Evolutionary conservation across 2,888 invertebrate species (phyloP).

Genomic region (Hydraecia micacea): DNA sequence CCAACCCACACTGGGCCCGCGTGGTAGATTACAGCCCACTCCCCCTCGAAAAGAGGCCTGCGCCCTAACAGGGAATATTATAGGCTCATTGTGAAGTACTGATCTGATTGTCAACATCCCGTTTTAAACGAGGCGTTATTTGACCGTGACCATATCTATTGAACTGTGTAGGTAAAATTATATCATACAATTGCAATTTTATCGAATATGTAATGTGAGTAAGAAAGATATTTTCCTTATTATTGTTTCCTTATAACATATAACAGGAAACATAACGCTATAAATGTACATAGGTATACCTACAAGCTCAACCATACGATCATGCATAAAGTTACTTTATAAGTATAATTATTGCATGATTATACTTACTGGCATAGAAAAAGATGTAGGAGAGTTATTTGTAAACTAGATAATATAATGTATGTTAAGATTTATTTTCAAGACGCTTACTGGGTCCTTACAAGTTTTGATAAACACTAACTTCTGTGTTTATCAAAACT

Average conservation of each 20-base stretch:
- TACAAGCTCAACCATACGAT: neutral
- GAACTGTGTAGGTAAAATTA: neutral
- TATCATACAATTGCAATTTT: neutral
- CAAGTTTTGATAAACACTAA: too few species aligned
- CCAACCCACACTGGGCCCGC: neutral
- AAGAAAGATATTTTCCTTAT: conserved; percentile 20
- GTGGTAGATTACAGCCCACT: neutral
- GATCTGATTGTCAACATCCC: neutral
- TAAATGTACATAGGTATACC: neutral
- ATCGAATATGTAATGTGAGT: neutral
- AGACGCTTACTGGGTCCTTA: neutral
- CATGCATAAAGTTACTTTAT: neutral
- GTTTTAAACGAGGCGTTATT: neutral
- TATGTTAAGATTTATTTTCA: neutral
- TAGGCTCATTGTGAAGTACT: neutral
- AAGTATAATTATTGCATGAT: neutral
- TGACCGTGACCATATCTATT: neutral
- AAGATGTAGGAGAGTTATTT: neutral
- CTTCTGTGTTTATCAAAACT: neutral
- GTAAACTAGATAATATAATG: neutral
- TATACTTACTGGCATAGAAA: neutral
- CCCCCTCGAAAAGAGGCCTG: neutral
- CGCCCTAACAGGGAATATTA: neutral
- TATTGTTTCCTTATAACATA: conserved; percentile 1
- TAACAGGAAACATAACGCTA: conserved; percentile 27